phyloP scores from a whole-genome alignment of 2,888 invertebrate species.

The Drosophila neutralis region DNA sequence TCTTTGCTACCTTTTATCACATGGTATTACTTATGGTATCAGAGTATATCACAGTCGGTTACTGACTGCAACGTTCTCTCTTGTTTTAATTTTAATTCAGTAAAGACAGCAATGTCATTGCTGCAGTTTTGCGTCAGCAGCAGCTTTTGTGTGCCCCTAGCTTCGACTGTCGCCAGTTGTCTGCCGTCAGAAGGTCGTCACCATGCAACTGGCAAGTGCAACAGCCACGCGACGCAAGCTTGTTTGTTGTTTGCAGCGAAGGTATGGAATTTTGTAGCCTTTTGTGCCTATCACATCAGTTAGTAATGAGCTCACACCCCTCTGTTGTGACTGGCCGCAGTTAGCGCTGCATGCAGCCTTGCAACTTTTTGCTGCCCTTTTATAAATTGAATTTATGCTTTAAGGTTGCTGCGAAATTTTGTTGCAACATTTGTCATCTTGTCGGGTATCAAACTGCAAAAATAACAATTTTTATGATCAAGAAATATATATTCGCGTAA shows the following conservation, averaged over 20 bases:
- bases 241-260: slow-evolving; percentile 33
- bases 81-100: neutral
- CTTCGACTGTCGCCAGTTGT: slow-evolving; percentile 15
- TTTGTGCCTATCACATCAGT: slow-evolving; percentile 13
- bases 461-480: slow-evolving; percentile 22
- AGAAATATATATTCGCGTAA: slow-evolving; percentile 40
- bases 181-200: slow-evolving; percentile 10
- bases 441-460: neutral
- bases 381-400: slow-evolving; percentile 35
- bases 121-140: slow-evolving; percentile 17
- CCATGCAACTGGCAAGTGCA: slow-evolving; percentile 1
- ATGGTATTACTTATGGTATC: no score
- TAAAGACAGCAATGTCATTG: slow-evolving; percentile 13
- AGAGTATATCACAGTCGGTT: no score
- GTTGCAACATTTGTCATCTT: slow-evolving; percentile 11
- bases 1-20: no score
- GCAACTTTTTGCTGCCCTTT: neutral
- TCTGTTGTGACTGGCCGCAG: neutral
- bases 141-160: slow-evolving; percentile 30
- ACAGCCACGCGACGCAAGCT: slow-evolving; percentile 28
- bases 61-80: no score
- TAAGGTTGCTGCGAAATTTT: slow-evolving; percentile 34
- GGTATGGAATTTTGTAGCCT: slow-evolving; percentile 20
- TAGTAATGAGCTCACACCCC: slow-evolving; percentile 50
- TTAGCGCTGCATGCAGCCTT: slow-evolving; percentile 15